A percentile compares a stretch with the other conserved stretches of the same genome.
These are phyloP conservation scores for Brachionus calyciflorus DNA, from an alignment of 1,140 invertebrate genomes.

Conservation along the genomic window DNA sequence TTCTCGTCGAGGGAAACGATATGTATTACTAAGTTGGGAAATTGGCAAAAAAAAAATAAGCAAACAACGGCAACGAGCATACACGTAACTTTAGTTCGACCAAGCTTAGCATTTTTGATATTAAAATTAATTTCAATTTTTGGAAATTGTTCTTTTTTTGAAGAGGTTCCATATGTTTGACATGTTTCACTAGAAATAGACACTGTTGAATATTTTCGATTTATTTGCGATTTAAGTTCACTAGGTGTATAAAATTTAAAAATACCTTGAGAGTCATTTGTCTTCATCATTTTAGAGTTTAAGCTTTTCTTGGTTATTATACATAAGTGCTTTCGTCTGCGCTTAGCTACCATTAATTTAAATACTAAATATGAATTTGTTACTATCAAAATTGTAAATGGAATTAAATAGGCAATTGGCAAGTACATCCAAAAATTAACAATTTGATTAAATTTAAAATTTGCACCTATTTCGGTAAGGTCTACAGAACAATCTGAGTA, in stretches of 20 bases:
- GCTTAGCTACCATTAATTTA: conserved; percentile 31
- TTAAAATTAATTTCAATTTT: background rate
- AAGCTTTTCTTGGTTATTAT: background rate
- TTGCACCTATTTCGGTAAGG: background rate
- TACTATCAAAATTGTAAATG: conserved; percentile 28
- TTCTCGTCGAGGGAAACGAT: background rate
- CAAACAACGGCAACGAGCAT: conserved; percentile 45
- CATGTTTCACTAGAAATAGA: background rate
- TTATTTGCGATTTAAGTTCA: too few species aligned
- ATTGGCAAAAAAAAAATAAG: conserved; percentile 46
- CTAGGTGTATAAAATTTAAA: too few species aligned
- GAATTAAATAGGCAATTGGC: conserved; percentile 33
- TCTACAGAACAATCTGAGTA: background rate
- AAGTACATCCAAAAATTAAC: conserved; percentile 43
- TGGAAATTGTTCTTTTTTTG: background rate
- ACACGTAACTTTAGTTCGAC: conserved; percentile 32
- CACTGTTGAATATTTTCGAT: background rate
- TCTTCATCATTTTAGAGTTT: background rate
- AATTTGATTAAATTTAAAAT: background rate
- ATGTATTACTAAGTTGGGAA: conserved; percentile 43
- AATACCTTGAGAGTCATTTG: background rate
- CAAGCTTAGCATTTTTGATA: background rate
- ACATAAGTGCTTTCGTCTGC: background rate
- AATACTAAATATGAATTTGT: conserved; percentile 14
- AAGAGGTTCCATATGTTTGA: background rate